Base-by-base conservation (phyloP, 2,888 invertebrate genomes). In the Drosophila bunnanda region DNA sequence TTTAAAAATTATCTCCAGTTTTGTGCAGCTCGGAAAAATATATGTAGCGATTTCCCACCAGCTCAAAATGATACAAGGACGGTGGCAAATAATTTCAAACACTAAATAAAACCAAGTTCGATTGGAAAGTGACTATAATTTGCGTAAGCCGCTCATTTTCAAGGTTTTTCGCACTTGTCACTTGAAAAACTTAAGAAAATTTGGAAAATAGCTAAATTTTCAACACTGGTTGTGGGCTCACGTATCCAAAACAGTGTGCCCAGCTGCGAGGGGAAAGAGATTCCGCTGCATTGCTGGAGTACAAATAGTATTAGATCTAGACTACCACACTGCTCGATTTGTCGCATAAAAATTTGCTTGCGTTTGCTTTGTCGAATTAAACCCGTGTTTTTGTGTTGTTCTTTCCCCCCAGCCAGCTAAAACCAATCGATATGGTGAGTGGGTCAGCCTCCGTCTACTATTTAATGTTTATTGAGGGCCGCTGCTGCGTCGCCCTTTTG, bases 351-450 rank as follows among this genome's bases (percentile, higher is more conserved):
- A 62, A 54, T 65, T 66, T 68, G 53, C 64, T 66, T 62, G 53
- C 56, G 68, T 53, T 56, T 70, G 54, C 72, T 83, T 78, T 69
- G 70, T 70, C 77, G 73, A 80, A 69, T 78, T 76, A 56, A 32
- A 69, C 71, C 79, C 85, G 86, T 84, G 79, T 82, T 88, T 84
- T 88, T 72, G 82, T 82, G 80, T 84, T 87, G 68, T 80, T 85
- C 61, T 53, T 56, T 73, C 54, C 55, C 78, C 38, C 52, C 67
- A 71, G 41, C 54, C 28, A 66, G 36, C 82, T 70, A 75, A 72
- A 68, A 70, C 25, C 64, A 88, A 88, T 85, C 69, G 80, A 82
- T 65, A 83, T 83, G 83, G 83, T 83, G 80, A 80, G 86, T 57
- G 48, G 32, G 53, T 15, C 28, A 41, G 10, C 36, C 15, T 60